Conservation (phyloP, 2,797 vertebrate species). For the Cryptoprocta ferox region DNA sequence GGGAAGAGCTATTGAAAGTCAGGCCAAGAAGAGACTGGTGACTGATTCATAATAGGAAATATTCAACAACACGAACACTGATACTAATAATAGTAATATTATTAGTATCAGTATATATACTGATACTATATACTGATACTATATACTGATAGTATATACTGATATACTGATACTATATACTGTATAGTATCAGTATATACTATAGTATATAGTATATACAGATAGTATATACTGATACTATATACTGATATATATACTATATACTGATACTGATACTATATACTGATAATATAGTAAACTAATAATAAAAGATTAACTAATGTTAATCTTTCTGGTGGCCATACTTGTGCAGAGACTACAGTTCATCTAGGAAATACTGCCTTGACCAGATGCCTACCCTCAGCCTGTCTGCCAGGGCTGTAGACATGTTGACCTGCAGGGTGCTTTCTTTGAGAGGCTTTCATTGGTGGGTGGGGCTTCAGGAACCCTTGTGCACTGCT, state of each 20-base stretch:
- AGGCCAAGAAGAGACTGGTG: neutral
- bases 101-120: no score
- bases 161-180: no score
- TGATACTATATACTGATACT: no score
- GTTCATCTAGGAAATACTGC: neutral
- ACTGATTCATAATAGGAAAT: neutral
- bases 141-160: no score
- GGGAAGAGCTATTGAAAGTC: neutral
- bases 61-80: neutral
- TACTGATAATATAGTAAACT: no score
- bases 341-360: neutral
- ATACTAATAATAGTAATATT: neutral
- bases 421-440: neutral
- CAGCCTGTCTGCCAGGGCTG: neutral
- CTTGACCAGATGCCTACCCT: neutral
- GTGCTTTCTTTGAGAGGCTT: neutral
- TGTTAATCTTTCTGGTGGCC: neutral
- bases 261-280: no score
- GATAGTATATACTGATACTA: no score
- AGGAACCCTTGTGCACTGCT: neutral
- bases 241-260: no score
- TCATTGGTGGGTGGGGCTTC: neutral
- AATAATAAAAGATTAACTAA: no score
- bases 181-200: no score
- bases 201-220: no score